Conservation (phyloP, 2,888 invertebrate genomes). For the Rhaphigaster nebulosa region DNA sequence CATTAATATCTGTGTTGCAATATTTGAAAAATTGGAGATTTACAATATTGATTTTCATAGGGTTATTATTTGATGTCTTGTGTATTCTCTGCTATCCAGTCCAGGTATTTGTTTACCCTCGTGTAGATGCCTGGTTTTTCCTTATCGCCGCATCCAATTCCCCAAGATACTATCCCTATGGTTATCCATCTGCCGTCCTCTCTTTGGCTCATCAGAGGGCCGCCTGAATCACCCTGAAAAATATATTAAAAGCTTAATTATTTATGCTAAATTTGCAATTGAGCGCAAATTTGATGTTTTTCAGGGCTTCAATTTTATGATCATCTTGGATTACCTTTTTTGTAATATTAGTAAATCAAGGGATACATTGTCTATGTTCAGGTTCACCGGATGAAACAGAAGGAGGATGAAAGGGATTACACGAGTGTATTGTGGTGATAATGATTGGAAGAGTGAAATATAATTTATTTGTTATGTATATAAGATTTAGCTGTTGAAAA, state of each 20-base stretch:
- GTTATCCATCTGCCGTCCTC: slow-evolving; percentile 82
- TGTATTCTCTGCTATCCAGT: slow-evolving; percentile 75
- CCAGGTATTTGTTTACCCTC: slow-evolving; percentile 78
- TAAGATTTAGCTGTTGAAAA: too few relatives aligned
- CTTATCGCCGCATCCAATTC: slow-evolving; percentile 82
- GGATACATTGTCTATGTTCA: too few relatives aligned
- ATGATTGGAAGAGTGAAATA: too few relatives aligned
- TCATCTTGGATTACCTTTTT: too few relatives aligned
- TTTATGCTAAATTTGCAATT: too few relatives aligned
- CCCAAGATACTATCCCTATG: slow-evolving; percentile 89
- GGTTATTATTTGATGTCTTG: slow-evolving; percentile 32
- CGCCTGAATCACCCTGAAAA: slow-evolving; percentile 85
- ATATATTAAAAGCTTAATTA: slow-evolving; percentile 60
- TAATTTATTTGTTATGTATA: too few relatives aligned
- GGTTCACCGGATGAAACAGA: too few relatives aligned
- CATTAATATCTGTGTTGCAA: background rate
- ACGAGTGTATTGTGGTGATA: too few relatives aligned
- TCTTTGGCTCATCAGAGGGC: slow-evolving; percentile 83
- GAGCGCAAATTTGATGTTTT: too few relatives aligned
- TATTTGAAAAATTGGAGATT: background rate
- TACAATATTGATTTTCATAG: background rate
- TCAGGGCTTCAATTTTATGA: too few relatives aligned
- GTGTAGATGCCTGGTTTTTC: slow-evolving; percentile 86
- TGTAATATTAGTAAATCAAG: too few relatives aligned
- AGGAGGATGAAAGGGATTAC: too few relatives aligned